Evolutionary conservation across 2,797 vertebrate genomes (phyloP), one percentile per base, ranked within the genome.

Genomic region (Falco cherrug): DNA sequence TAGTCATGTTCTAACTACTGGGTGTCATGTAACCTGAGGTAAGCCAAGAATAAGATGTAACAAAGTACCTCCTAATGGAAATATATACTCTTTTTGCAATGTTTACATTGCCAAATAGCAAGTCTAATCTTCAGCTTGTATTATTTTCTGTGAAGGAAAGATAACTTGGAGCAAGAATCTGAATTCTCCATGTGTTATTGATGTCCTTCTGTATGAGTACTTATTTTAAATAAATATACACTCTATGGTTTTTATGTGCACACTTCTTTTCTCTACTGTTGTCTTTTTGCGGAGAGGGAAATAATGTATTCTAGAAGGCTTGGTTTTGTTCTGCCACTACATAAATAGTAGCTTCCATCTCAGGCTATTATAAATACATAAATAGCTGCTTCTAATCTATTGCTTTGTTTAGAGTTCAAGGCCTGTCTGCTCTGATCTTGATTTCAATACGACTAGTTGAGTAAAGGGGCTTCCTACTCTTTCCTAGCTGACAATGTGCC

Each of bases 171-270:
- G 69, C 22, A 69, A 80, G 61, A 75, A 71, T 77, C 35, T 89
- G 84, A 87, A 83, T 93, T 95, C 13, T 93, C 45, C 7, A 13
- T 41, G 17, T 80, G 28, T 50, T 88, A 81, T 37, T 0, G 0
- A 31, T 70, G 39, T 35, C 65, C 16, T 92, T 89, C 69, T 90
- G 59, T 96, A 89, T 50, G 16, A 94, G 43, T 87, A 71, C 94
- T 94, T 95, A 87, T 50, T 92, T 89, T 59, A 91, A 97, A 97
- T 96, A 97, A 97, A 97, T 10, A 24, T 59, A 50, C 39, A n/a
- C 45, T 56, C 37, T 65, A 87, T 61, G 65, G 81, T 85, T 84
- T 95, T 85, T 37, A 65, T 15, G 16, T 75, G 87, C 20, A 43
- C 11, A 11, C 0, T 21, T 19, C 39, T 24, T 21, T 43, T 56